phyloP scores from a whole-genome alignment of 2,797 vertebrate species.

The Acrossocheilus wenchowensis region DNA sequence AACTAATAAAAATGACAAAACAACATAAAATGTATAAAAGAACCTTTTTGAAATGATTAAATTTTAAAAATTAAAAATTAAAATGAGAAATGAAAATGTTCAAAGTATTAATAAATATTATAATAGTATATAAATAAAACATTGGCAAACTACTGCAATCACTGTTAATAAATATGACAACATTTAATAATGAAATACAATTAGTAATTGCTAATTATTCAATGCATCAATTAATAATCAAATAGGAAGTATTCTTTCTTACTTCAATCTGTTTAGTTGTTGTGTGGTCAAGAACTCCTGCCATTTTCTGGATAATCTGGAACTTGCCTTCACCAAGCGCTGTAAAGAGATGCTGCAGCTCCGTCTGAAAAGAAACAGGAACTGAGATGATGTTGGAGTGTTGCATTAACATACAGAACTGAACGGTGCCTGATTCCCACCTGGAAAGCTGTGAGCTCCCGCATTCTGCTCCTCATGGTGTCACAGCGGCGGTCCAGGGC shows the following conservation, averaged over 20 bases:
- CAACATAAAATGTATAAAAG: background rate
- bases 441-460: constrained; percentile 89
- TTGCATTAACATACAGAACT: background rate
- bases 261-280: constrained; percentile 93
- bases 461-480: constrained; percentile 86
- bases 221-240: background rate
- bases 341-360: constrained; percentile 87
- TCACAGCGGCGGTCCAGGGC: constrained; percentile 86
- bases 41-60: background rate
- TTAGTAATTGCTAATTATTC: background rate
- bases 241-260: constrained; percentile 37
- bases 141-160: background rate
- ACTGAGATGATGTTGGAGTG: background rate
- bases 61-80: background rate
- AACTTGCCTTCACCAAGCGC: constrained; percentile 89
- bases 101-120: background rate
- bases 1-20: background rate
- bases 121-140: background rate
- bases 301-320: constrained; percentile 87
- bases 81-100: background rate
- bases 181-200: background rate
- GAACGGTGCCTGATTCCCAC: constrained; percentile 55
- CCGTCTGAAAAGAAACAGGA: constrained; percentile 78
- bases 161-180: background rate
- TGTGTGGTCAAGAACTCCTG: constrained; percentile 83